Conservation (phyloP, 2,113 vertebrate species). For the Pelvicachromis taeniatus region DNA sequence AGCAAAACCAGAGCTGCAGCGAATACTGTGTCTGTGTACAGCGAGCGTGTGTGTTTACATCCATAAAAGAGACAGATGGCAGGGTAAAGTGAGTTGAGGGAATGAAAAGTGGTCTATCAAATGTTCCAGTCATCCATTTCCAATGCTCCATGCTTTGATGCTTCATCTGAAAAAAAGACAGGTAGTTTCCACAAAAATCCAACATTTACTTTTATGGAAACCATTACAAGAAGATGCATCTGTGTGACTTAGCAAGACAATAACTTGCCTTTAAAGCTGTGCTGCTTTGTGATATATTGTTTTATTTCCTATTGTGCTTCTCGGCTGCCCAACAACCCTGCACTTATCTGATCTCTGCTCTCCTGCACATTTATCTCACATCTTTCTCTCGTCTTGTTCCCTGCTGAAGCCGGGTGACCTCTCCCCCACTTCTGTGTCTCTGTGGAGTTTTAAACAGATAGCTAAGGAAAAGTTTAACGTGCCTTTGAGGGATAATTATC, state of each 20-base stretch:
- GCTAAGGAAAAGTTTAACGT: conserved; percentile 62
- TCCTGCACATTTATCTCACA: conserved; percentile 8
- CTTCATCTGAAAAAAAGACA: neutral
- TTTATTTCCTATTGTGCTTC: conserved; percentile 26
- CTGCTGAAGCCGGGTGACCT: conserved; percentile 33
- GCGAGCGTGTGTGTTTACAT: neutral
- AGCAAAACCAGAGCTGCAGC: neutral
- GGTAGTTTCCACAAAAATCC: conserved; percentile 3
- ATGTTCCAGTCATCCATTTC: conserved; percentile 32
- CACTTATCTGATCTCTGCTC: conserved; percentile 27
- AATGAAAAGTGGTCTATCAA: conserved; percentile 41
- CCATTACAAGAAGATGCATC: conserved; percentile 12
- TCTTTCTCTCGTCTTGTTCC: neutral
- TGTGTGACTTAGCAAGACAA: neutral
- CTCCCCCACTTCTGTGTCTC: conserved; percentile 27
- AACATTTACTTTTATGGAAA: conserved; percentile 26
- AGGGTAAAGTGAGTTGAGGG: neutral
- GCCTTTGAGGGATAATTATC: conserved; percentile 70
- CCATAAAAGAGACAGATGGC: conserved; percentile 46
- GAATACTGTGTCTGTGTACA: neutral
- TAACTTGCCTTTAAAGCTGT: conserved; percentile 4
- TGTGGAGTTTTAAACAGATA: conserved; percentile 44
- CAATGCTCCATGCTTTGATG: conserved; percentile 12
- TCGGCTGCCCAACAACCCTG: conserved; percentile 1
- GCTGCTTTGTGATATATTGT: conserved; percentile 17